Percentiles rank a stretch among this genome's conserved stretches.
These are phyloP conservation scores for Rhinatrema bivittatum DNA, from an alignment of 2,797 vertebrate species.

Conservation along the genomic window DNA sequence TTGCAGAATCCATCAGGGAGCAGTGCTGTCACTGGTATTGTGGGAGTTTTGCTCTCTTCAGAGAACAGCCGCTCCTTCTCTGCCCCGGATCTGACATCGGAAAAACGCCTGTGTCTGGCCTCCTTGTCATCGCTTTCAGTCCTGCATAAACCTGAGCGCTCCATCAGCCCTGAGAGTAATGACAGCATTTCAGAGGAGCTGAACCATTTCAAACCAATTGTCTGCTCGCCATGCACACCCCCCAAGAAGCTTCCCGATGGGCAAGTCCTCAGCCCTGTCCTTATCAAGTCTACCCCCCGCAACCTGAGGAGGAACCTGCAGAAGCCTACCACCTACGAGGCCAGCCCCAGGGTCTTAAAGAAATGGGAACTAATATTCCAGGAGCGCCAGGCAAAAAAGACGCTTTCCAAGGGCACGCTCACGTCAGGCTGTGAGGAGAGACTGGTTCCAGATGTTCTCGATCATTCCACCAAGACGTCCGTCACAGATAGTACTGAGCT, in stretches of 20 bases:
- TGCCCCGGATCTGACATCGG: slow-evolving; percentile 64
- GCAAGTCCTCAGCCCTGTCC: slow-evolving; percentile 72
- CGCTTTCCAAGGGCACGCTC: slow-evolving; percentile 75
- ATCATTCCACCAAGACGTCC: slow-evolving; percentile 27
- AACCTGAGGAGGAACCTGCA: slow-evolving; percentile 80
- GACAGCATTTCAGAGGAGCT: slow-evolving; percentile 97
- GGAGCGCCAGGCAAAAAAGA: slow-evolving; percentile 80
- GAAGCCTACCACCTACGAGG: slow-evolving; percentile 82
- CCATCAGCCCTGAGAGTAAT: slow-evolving; percentile 91
- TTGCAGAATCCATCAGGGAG: slow-evolving; percentile 36
- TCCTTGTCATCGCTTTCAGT: slow-evolving; percentile 38
- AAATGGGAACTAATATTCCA: slow-evolving; percentile 92
- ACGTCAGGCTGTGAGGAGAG: slow-evolving; percentile 53
- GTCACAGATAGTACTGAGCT: neutral
- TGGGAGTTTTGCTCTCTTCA: slow-evolving; percentile 77
- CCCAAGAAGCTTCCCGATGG: slow-evolving; percentile 87
- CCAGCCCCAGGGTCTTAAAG: slow-evolving; percentile 80
- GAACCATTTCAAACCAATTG: slow-evolving; percentile 96
- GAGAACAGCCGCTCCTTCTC: slow-evolving; percentile 87
- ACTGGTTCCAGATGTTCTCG: neutral
- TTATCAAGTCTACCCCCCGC: slow-evolving; percentile 88
- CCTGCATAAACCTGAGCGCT: slow-evolving; percentile 64
- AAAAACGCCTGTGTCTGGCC: slow-evolving; percentile 53
- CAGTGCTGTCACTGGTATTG: slow-evolving; percentile 31
- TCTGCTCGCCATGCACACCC: slow-evolving; percentile 90